Evolutionary conservation across 2,797 vertebrate genomes (phyloP).

Genomic region (Anableps anableps): DNA sequence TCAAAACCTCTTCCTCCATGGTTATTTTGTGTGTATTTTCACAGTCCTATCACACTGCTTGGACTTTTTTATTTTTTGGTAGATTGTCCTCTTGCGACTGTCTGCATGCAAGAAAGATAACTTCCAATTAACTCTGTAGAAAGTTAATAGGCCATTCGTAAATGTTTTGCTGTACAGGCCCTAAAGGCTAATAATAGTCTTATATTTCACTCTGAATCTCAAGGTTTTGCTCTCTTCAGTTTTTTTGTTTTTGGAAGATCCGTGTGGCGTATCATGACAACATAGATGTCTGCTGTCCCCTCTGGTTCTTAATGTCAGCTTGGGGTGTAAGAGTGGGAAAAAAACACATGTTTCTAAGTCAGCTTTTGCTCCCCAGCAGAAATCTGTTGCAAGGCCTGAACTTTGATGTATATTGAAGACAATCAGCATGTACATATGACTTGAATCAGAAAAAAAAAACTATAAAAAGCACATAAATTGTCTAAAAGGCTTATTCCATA

Average conservation of each 20-base stretch:
- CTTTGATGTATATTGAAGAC: conserved; percentile 36
- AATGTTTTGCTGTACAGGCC: neutral
- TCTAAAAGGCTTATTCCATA: conserved; percentile 58
- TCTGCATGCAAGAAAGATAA: neutral
- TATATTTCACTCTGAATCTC: neutral
- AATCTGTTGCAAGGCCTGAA: conserved; percentile 66
- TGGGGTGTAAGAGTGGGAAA: neutral
- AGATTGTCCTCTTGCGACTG: neutral
- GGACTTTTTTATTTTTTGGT: neutral
- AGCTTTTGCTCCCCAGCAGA: conserved; percentile 29
- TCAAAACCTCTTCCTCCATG: neutral
- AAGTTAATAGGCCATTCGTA: no score
- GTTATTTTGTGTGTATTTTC: neutral
- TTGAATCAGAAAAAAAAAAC: conserved; percentile 45
- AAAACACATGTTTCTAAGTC: conserved; percentile 4
- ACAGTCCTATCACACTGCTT: neutral
- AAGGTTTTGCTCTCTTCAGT: neutral
- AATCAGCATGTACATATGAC: conserved; percentile 17
- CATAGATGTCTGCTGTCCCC: neutral
- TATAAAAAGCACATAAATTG: conserved; percentile 56
- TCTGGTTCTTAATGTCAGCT: neutral
- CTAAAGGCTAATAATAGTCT: neutral
- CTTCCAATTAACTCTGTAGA: no score
- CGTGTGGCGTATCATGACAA: neutral
- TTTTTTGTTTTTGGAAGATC: neutral